Conservation (phyloP, 1,140 invertebrate genomes). For the Mactra quadrangularis region DNA sequence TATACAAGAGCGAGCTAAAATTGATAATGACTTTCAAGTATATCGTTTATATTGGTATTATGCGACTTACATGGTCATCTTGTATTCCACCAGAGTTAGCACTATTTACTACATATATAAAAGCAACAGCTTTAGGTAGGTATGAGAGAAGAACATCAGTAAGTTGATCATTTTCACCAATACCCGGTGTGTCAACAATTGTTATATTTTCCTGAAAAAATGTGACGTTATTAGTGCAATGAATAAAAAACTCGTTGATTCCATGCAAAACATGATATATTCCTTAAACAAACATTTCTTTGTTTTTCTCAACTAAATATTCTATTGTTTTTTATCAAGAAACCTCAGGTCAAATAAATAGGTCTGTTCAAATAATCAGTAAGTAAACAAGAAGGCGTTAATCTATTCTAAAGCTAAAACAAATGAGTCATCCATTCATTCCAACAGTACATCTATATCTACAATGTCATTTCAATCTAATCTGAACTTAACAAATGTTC, state of each 20-base stretch:
- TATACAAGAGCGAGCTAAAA: no score
- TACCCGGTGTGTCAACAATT: conserved; percentile 72
- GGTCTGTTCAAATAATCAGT: no score
- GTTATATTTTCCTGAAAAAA: conserved; percentile 10
- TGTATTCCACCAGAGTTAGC: conserved; percentile 71
- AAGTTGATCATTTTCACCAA: conserved; percentile 69
- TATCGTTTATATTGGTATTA: no score
- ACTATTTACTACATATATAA: conserved; percentile 73
- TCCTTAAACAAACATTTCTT: not conserved
- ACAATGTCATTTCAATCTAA: no score
- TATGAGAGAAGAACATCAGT: conserved; percentile 58
- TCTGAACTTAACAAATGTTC: no score
- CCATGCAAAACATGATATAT: not conserved
- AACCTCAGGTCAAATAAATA: no score
- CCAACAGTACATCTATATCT: no score
- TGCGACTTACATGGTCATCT: conserved; percentile 68
- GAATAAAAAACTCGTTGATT: not conserved
- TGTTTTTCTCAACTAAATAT: not conserved
- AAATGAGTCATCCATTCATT: no score
- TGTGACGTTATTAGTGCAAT: not conserved
- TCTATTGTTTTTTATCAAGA: not conserved
- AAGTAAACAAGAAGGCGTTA: no score
- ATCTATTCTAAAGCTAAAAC: no score
- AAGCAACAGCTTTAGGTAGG: conserved; percentile 68
- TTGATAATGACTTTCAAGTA: no score